Evolutionary conservation across 1,140 invertebrate genomes (phyloP).

Genomic region (Cephus cinctus): DNA sequence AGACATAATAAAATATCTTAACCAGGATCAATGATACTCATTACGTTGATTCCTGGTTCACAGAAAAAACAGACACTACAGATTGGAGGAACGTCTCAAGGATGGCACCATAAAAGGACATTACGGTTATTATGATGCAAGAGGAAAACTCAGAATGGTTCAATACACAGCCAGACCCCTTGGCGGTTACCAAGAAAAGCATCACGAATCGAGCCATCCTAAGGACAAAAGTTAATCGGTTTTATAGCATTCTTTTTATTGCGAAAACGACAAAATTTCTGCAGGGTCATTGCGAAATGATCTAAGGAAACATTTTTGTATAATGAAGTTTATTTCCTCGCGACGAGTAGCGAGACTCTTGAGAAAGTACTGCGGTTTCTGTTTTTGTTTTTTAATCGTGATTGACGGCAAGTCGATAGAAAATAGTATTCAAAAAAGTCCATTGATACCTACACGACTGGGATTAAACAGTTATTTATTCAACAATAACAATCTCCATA

Average conservation of each 20-base stretch:
- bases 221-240: no score
- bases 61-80: constrained; percentile 79
- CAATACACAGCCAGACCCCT: constrained; percentile 75
- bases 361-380: no score
- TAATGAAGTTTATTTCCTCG: no score
- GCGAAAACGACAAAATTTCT: no score
- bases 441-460: no score
- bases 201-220: constrained; percentile 36
- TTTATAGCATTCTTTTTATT: no score
- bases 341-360: no score
- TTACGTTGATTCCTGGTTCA: constrained; percentile 31
- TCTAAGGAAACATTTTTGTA: no score
- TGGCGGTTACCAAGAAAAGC: constrained; percentile 65
- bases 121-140: constrained; percentile 79
- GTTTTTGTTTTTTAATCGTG: no score
- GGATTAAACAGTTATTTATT: constrained; percentile 33
- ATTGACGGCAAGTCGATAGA: no score
- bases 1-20: constrained; percentile 9
- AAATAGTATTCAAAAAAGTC: no score
- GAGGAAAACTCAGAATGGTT: constrained; percentile 75
- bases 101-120: constrained; percentile 77
- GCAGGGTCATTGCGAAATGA: no score
- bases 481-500: constrained; percentile 39
- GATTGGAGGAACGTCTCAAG: constrained; percentile 76
- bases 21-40: constrained; percentile 5